A percentile compares a stretch with the other conserved stretches of the same genome.
Evolutionary conservation across 2,113 vertebrate species (phyloP).

Genomic region (Aldabrachelys gigantea): DNA sequence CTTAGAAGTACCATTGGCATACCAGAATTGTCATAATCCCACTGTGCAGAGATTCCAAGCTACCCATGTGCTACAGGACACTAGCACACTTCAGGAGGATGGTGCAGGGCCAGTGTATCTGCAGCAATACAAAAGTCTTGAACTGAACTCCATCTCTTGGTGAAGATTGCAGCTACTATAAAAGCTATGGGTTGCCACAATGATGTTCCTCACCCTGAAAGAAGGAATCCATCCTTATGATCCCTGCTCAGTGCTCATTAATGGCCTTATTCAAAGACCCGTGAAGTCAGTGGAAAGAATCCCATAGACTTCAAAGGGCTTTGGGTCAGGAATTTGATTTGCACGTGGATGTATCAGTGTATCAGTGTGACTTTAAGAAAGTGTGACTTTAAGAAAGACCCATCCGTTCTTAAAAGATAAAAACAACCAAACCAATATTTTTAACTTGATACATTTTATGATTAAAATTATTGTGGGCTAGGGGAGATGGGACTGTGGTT

Average conservation of each 20-base stretch:
- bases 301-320: neutral
- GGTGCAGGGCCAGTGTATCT: neutral
- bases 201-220: neutral
- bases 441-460: fast-evolving
- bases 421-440: neutral
- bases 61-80: neutral
- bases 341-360: too few species aligned
- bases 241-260: fast-evolving
- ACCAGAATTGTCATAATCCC: neutral
- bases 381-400: neutral
- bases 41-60: neutral
- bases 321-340: neutral
- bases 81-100: fast-evolving
- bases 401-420: neutral
- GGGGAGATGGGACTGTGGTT: neutral
- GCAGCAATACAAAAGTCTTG: fast-evolving
- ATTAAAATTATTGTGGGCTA: neutral
- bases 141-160: neutral
- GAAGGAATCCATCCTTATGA: neutral
- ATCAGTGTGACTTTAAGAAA: too few species aligned
- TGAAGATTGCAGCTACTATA: neutral
- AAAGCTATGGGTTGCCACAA: too few species aligned
- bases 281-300: neutral
- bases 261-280: neutral
- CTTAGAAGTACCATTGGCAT: neutral